phyloP scores from a whole-genome alignment of 2,888 invertebrate species.

The Cyrtodaria siliqua region DNA sequence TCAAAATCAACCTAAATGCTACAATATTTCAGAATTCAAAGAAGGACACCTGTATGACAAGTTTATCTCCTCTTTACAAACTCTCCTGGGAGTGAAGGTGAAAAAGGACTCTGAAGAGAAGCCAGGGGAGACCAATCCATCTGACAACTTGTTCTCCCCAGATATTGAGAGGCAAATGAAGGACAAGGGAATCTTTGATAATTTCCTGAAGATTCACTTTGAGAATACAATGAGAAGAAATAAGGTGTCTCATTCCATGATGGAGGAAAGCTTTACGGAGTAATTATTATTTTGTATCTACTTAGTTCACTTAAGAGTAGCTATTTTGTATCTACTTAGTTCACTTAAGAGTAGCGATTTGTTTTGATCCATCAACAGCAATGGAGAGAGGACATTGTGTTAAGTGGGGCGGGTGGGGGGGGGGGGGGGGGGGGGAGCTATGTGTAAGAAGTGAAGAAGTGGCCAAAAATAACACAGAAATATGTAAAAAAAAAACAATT shows the following conservation, averaged over 20 bases:
- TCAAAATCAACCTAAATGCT: neutral
- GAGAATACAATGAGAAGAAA: conserved; percentile 50
- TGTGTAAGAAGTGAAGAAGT: too few species aligned
- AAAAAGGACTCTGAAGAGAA: conserved; percentile 17
- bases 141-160: conserved; percentile 53
- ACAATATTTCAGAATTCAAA: conserved; percentile 65
- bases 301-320: neutral
- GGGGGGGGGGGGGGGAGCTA: too few species aligned
- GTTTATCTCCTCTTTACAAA: conserved; percentile 74
- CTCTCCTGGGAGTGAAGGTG: conserved; percentile 62
- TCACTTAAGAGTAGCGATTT: neutral
- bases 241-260: conserved; percentile 28
- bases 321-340: neutral
- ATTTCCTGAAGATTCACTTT: conserved; percentile 77
- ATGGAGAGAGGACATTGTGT: too few species aligned
- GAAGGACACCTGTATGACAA: conserved; percentile 74
- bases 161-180: conserved; percentile 73
- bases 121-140: conserved; percentile 35
- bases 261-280: conserved; percentile 44
- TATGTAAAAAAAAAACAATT: too few species aligned
- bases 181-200: conserved; percentile 74
- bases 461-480: too few species aligned
- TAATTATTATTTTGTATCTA: conserved; percentile 2
- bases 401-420: too few species aligned
- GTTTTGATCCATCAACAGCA: too few species aligned